phyloP scores from a whole-genome alignment of 2,797 vertebrate genomes.

The Iguana delicatissima region DNA sequence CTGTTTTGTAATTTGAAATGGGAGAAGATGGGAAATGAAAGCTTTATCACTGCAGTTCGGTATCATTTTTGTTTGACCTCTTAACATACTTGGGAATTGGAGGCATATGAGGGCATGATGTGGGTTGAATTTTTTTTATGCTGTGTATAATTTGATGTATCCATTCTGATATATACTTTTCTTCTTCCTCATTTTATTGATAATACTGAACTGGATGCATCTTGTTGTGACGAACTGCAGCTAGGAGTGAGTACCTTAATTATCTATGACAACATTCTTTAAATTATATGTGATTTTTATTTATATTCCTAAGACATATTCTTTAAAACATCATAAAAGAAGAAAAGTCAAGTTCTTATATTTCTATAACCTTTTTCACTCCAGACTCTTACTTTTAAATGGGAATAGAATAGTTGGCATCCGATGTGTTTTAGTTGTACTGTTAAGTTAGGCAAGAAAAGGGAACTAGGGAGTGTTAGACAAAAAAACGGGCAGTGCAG shows the following conservation, averaged over 20 bases:
- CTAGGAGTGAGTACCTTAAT: constrained; percentile 26
- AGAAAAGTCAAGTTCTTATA: background rate
- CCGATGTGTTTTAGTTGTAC: background rate
- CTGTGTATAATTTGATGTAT: background rate
- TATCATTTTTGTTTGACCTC: background rate
- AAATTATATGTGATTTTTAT: background rate
- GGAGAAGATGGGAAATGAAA: background rate
- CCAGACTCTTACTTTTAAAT: background rate
- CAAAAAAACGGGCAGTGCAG: background rate
- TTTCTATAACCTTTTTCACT: background rate
- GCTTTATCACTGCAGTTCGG: background rate
- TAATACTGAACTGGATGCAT: background rate
- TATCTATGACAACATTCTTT: background rate
- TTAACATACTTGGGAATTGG: background rate
- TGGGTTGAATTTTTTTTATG: background rate
- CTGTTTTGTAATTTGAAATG: background rate
- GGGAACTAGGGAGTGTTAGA: background rate
- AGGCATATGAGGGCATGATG: background rate
- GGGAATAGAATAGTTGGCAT: background rate
- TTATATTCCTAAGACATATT: background rate
- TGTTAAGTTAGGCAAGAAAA: too few species aligned
- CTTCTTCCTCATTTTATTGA: background rate
- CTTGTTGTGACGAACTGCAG: background rate
- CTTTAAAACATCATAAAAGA: background rate
- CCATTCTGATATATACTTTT: background rate